Conservation (phyloP, 1,140 invertebrate species). For the Orussus abietinus region DNA sequence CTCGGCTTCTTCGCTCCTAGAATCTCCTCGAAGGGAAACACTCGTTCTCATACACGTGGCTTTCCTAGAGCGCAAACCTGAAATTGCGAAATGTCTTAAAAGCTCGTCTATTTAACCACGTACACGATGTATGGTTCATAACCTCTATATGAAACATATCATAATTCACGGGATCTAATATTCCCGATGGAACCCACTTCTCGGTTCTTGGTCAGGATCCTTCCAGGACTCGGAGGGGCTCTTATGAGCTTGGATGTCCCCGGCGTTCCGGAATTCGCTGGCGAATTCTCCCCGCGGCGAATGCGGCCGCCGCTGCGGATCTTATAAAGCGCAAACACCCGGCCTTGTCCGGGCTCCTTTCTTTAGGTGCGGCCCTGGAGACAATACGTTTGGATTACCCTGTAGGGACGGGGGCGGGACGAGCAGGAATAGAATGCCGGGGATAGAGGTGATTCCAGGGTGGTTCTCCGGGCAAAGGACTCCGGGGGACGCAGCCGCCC, state of each 20-base stretch:
- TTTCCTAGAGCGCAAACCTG: no score
- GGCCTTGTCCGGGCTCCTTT: slow-evolving; percentile 1
- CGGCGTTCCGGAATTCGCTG: no score
- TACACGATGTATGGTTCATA: no score
- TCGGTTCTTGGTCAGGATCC: not conserved
- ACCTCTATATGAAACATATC: no score
- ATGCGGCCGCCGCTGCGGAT: not conserved
- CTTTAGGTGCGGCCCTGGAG: slow-evolving; percentile 12
- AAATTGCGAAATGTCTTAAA: no score
- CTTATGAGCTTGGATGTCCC: not conserved
- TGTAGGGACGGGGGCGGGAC: not conserved
- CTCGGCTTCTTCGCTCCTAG: no score
- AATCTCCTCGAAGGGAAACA: no score
- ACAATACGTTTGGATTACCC: slow-evolving; percentile 26
- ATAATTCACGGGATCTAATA: no score
- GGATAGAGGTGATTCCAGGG: not conserved
- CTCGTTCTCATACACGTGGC: no score
- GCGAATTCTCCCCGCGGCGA: no score
- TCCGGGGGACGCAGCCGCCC: not conserved
- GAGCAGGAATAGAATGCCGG: not conserved
- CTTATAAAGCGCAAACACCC: not conserved
- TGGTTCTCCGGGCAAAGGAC: not conserved
- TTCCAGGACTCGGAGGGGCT: slow-evolving; percentile 3
- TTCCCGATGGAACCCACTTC: not conserved
- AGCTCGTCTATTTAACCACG: no score